These are phyloP conservation scores for Melanotaenia trifasciata DNA, from an alignment of 2,797 vertebrate species.

Conservation along the genomic window DNA sequence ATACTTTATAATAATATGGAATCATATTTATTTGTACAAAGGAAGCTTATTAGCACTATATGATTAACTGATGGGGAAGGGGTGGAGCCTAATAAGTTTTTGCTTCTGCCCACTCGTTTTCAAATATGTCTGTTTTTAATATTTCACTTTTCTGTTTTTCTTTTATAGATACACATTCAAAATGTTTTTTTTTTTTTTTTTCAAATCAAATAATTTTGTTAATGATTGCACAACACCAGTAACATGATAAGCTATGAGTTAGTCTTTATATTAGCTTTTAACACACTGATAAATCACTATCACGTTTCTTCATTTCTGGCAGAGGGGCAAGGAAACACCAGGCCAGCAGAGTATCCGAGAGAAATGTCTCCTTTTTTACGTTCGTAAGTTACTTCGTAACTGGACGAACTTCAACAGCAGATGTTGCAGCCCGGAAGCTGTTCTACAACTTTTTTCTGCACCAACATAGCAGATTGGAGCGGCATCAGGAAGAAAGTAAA, in stretches of 20 bases:
- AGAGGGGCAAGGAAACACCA: slow-evolving; percentile 10
- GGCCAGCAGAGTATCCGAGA: slow-evolving; percentile 23
- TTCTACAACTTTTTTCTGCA: not conserved
- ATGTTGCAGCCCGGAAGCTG: not conserved
- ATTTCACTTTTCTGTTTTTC: too few relatives aligned
- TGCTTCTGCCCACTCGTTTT: too few relatives aligned
- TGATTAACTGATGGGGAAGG: too few relatives aligned
- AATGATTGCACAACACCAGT: too few relatives aligned
- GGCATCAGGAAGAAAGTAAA: slow-evolving; percentile 18
- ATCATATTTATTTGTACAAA: too few relatives aligned
- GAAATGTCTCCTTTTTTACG: slow-evolving; percentile 55
- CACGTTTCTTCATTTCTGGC: slow-evolving; percentile 17
- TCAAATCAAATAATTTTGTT: not conserved
- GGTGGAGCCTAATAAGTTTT: too few relatives aligned
- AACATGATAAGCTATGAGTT: not conserved
- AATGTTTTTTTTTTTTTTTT: not conserved
- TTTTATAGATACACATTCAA: too few relatives aligned
- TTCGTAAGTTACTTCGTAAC: not conserved
- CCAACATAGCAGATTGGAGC: not conserved
- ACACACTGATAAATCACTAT: not conserved
- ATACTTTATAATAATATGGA: too few relatives aligned
- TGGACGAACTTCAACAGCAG: not conserved
- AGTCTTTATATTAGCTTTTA: not conserved
- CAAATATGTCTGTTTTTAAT: too few relatives aligned
- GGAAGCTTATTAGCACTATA: too few relatives aligned